Percentiles rank a stretch among this genome's conserved stretches.
Evolutionary conservation across 2,888 invertebrate genomes (phyloP).

Genomic region (Pollenia labialis): DNA sequence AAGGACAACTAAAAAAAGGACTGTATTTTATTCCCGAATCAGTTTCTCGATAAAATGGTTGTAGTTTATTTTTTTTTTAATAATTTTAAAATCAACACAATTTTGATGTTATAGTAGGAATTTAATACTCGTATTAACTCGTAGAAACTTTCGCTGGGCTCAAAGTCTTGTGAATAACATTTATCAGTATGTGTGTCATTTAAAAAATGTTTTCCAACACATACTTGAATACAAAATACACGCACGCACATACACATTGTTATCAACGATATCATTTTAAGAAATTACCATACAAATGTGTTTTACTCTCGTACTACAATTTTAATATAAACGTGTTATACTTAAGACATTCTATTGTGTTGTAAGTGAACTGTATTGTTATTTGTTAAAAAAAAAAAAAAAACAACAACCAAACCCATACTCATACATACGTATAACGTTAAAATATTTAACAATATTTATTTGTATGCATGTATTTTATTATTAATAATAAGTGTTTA

Average conservation of each 20-base stretch:
- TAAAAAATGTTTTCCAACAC: constrained; percentile 7
- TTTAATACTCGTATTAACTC: too few species aligned
- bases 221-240: constrained; percentile 8
- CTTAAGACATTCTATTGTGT: constrained; percentile 57
- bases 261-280: constrained; percentile 36
- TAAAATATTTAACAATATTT: constrained; percentile 29
- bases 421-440: not conserved
- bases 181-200: constrained; percentile 5
- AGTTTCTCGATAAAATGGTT: too few species aligned
- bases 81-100: too few species aligned
- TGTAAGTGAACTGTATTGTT: constrained; percentile 31
- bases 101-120: too few species aligned
- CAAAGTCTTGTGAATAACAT: not conserved
- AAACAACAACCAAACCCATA: not conserved
- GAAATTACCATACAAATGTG: constrained; percentile 71
- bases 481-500: constrained; percentile 69
- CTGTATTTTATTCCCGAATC: too few species aligned
- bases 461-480: constrained; percentile 27
- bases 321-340: constrained; percentile 64
- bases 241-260: constrained; percentile 3
- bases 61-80: too few species aligned
- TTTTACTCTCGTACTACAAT: constrained; percentile 63
- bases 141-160: constrained; percentile 30
- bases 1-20: too few species aligned
- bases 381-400: constrained; percentile 26